Evolutionary conservation across 2,113 vertebrate genomes (phyloP).

Genomic region (Cheirogaleus medius): DNA sequence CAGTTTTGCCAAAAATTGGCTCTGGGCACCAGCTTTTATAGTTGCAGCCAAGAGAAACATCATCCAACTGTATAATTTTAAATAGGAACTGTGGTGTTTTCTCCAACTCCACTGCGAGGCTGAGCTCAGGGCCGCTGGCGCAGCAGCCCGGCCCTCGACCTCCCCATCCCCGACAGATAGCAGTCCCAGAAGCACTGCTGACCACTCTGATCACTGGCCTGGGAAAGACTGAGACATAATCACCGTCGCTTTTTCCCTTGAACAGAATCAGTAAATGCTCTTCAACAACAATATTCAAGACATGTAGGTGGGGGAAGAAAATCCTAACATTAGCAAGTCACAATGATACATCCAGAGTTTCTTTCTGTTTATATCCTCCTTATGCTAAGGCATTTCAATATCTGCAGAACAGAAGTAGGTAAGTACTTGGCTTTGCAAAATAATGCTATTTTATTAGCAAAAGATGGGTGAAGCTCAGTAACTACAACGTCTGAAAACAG

Average conservation of each 20-base stretch:
- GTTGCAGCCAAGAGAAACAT: constrained; percentile 66
- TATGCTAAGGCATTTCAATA: not conserved
- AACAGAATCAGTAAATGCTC: not conserved
- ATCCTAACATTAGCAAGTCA: not conserved
- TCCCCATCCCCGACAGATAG: not conserved
- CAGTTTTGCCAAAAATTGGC: constrained; percentile 53
- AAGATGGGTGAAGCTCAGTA: constrained; percentile 18
- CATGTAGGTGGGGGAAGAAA: not conserved
- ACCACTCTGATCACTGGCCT: not conserved
- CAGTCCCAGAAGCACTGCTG: not conserved
- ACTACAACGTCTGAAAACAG: not conserved
- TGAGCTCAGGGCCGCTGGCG: not conserved
- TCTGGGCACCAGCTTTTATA: constrained; percentile 62
- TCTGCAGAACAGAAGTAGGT: not conserved
- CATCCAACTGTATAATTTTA: constrained; percentile 54
- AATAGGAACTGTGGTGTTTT: constrained; percentile 9
- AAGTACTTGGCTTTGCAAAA: constrained; percentile 7
- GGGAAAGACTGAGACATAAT: not conserved
- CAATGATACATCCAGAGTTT: not conserved
- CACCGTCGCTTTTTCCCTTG: not conserved
- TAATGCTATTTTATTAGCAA: constrained; percentile 18
- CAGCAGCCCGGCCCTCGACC: not conserved
- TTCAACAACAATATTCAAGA: not conserved
- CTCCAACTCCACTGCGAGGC: not conserved
- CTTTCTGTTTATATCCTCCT: constrained; percentile 2